Evolutionary conservation across 2,888 invertebrate species (phyloP), one percentile per base, ranked within the genome.

Genomic region (Heteromurus nitidus): DNA sequence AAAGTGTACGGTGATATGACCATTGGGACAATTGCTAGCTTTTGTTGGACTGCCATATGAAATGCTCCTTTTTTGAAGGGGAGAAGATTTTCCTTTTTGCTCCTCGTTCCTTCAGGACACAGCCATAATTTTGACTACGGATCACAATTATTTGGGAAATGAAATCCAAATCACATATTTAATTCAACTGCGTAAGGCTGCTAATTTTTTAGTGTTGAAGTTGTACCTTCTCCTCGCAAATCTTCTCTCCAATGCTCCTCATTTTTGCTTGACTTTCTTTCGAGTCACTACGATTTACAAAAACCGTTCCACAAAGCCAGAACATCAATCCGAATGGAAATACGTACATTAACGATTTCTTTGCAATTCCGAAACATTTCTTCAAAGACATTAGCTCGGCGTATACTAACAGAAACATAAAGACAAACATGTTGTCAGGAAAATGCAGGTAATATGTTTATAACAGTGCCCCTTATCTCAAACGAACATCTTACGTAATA

Each of bases 381-480:
- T 94, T 93, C 93, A n/a, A n/a, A n/a, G n/a, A n/a, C n/a, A n/a
- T n/a, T n/a, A n/a, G n/a, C n/a, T n/a, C n/a, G n/a, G n/a, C n/a
- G n/a, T n/a, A n/a, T n/a, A n/a, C n/a, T n/a, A 96, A 95, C 28
- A 93, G 91, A 16, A 95, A 95, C 96, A 96, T 97, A 88, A 96
- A 92, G 88, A 95, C 93, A 89, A 96, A 95, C 94, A 96, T 94
- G 77, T 95, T 95, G 94, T 86, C 13, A 88, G 11, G 9, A 26
- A 18, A 53, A 3, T 50, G 18, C n/a, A n/a, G 13, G n/a, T 9
- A 36, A 36, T 7, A 9, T 36, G 7, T 13, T 9, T 36, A 36
- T 9, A 13, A 9, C 36, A n/a, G n/a, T n/a, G n/a, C n/a, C n/a
- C n/a, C n/a, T n/a, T n/a, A n/a, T n/a, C n/a, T n/a, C n/a, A n/a